Evolutionary conservation across 2,888 invertebrate genomes (phyloP), one percentile per base, ranked within the genome.

Genomic region (Hirudinaria manillensis): DNA sequence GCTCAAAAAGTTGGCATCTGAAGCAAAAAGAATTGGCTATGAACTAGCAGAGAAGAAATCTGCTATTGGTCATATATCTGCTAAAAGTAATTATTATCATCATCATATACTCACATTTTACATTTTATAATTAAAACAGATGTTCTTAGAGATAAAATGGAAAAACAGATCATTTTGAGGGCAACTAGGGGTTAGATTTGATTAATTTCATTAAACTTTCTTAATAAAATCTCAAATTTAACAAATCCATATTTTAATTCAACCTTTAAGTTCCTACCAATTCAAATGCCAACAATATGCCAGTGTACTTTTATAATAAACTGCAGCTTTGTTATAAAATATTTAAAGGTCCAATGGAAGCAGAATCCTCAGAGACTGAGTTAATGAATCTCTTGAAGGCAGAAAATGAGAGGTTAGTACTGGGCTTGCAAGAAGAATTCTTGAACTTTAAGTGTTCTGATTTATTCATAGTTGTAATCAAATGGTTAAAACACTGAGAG

Each of bases 121-220:
- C 10, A 85, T 76, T 80, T 83, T 53, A 85, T 84, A 79, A 79
- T 83, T 68, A 78, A 83, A 67, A 84, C 85, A 75, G 84, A 85
- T 77, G 77, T 79, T 10, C 80, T 82, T 29, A 82, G 83, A 77
- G 75, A 80, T 21, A 77, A 78, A 16, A 84, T 85, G 67, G 84
- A 84, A 45, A 82, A 83, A 7, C 83, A 83, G 76, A 85, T 84
- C 78, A 75, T 77, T 24, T 75, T 78, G n/a, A 61, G 61, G 29
- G 61, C 61, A 27, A n/a, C 61, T 10, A 61, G 61, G n/a, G 61
- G 61, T 61, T 61, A 45, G 45, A 10, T 16, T 45, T 10, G 71
- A 19, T 51, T 36, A 32, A 51, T 45, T n/a, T 71, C 29, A 71
- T n/a, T n/a, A n/a, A n/a, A n/a, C n/a, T n/a, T n/a, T n/a, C n/a